A percentile compares a stretch with the other conserved stretches of the same genome.
These are phyloP conservation scores for Syrphus vitripennis DNA, from an alignment of 2,888 invertebrate species.

Conservation along the genomic window DNA sequence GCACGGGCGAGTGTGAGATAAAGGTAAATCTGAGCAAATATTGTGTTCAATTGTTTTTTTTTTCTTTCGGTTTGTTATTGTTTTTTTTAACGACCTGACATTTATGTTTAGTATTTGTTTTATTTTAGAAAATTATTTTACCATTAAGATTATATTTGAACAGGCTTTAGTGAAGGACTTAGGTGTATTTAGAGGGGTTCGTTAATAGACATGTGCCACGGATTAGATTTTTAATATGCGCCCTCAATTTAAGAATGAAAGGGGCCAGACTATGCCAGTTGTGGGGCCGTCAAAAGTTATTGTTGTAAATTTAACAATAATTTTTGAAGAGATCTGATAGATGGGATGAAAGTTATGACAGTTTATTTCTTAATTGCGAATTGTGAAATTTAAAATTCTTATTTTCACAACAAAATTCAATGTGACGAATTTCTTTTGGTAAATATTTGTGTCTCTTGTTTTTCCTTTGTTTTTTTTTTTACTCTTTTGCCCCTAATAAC, in stretches of 20 bases:
- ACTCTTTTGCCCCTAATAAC: not conserved
- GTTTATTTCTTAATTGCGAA: no score
- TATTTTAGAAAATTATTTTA: not conserved
- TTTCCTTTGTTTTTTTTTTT: not conserved
- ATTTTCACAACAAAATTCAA: no score
- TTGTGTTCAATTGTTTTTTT: not conserved
- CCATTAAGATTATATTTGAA: not conserved
- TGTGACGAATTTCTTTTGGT: no score
- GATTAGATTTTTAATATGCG: not conserved
- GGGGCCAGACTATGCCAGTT: not conserved
- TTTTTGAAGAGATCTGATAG: not conserved
- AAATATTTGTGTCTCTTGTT: not conserved
- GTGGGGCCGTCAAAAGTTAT: not conserved
- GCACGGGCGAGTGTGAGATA: not conserved
- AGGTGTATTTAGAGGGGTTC: not conserved
- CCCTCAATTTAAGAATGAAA: not conserved
- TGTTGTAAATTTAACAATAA: not conserved
- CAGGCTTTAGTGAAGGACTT: not conserved
- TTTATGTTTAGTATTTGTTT: not conserved
- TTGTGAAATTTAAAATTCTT: no score
- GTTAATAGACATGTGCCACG: not conserved
- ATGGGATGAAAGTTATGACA: no score
- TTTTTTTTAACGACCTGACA: not conserved
- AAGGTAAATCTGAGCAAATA: slow-evolving; percentile 9
- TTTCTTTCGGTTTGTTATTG: not conserved